These are phyloP conservation scores for Phytoseiulus persimilis DNA, from an alignment of 2,888 invertebrate species.

Conservation along the genomic window DNA sequence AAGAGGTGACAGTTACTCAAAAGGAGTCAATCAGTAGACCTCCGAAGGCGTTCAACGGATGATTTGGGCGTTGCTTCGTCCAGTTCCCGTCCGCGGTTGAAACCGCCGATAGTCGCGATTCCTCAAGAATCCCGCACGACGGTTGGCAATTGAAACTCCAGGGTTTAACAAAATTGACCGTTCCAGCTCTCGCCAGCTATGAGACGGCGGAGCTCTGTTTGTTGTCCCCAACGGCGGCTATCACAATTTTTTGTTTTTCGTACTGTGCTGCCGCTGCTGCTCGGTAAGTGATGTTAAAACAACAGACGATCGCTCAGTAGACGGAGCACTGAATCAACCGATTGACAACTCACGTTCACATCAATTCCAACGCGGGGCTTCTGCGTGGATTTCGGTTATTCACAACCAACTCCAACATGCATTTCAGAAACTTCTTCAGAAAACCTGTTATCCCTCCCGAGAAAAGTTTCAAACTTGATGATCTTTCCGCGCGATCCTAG, in stretches of 20 bases:
- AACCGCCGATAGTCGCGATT: not conserved
- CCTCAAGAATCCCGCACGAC: not conserved
- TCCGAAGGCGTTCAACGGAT: not conserved
- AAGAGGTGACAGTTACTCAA: not conserved
- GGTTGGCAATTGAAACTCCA: not conserved
- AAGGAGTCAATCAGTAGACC: not conserved
- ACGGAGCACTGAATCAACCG: not conserved
- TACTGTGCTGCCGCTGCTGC: not conserved
- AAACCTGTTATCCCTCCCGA: not conserved
- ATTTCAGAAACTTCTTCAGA: slow-evolving; percentile 5
- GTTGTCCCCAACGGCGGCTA: not conserved
- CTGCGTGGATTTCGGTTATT: not conserved
- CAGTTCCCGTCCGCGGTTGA: not conserved
- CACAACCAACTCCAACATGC: not conserved
- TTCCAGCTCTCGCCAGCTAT: not conserved
- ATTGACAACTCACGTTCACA: not conserved
- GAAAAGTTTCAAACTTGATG: not conserved
- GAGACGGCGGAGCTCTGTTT: not conserved
- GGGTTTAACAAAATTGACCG: not conserved
- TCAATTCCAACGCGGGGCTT: not conserved
- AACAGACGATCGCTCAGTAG: not conserved
- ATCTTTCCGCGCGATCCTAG: not conserved
- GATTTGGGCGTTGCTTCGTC: slow-evolving; percentile 1
- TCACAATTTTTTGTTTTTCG: not conserved
- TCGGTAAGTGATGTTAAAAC: not conserved